These are phyloP conservation scores for Spinibarbus caldwelli DNA, from an alignment of 2,797 vertebrate species.

Conservation along the genomic window DNA sequence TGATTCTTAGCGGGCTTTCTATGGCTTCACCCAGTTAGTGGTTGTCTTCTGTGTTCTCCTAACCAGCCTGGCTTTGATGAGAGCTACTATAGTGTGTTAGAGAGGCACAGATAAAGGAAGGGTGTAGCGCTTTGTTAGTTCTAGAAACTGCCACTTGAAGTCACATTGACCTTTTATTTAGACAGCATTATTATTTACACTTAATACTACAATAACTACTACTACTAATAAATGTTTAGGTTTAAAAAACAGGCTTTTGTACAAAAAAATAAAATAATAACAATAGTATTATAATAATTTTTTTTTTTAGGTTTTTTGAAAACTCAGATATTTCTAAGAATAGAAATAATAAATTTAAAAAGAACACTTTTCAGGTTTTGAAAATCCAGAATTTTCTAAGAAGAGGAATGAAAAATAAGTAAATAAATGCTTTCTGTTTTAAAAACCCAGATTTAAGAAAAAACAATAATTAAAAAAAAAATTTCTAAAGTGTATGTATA, in stretches of 20 bases:
- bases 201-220: too few relatives aligned
- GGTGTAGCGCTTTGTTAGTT: slow-evolving; percentile 51
- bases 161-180: background rate
- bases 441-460: background rate
- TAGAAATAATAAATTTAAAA: background rate
- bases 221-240: background rate
- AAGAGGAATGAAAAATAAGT: background rate
- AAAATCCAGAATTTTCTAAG: background rate
- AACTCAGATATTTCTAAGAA: too few relatives aligned
- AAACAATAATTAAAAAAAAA: background rate
- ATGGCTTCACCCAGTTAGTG: slow-evolving; percentile 18
- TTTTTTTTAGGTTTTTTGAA: too few relatives aligned
- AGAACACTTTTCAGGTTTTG: background rate
- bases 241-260: background rate
- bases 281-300: too few relatives aligned
- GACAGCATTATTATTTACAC: background rate
- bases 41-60: slow-evolving; percentile 60
- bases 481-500: too few relatives aligned
- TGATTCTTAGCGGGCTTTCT: background rate
- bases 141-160: background rate
- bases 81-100: background rate
- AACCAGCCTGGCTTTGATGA: slow-evolving; percentile 71
- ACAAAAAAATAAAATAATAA: background rate
- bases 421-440: background rate
- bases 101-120: slow-evolving; percentile 8